These are phyloP conservation scores for Taurulus bubalis DNA, from an alignment of 2,113 vertebrate genomes.

Conservation along the genomic window DNA sequence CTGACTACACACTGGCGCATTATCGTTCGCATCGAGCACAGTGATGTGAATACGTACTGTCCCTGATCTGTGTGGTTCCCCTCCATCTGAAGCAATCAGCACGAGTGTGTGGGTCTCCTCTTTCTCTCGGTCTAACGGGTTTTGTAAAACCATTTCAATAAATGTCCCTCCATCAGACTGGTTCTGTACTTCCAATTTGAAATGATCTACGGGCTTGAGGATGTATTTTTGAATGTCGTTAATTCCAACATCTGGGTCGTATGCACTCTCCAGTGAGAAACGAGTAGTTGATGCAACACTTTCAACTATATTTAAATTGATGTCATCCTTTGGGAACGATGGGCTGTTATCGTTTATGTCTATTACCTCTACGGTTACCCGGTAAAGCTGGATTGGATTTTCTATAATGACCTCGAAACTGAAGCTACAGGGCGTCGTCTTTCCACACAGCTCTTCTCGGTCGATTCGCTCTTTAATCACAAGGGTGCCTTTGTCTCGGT, in stretches of 20 bases:
- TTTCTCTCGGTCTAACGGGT: constrained; percentile 76
- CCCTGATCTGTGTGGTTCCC: constrained; percentile 77
- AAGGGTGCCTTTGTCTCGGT: constrained; percentile 78
- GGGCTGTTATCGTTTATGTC: constrained; percentile 83
- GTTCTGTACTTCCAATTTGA: constrained; percentile 71
- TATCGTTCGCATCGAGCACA: constrained; percentile 81
- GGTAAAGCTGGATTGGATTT: constrained; percentile 80
- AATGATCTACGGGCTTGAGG: constrained; percentile 65
- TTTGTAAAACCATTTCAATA: constrained; percentile 77
- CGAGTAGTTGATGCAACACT: constrained; percentile 43
- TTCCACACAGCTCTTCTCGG: constrained; percentile 85
- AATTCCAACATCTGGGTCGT: constrained; percentile 75
- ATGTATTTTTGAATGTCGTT: constrained; percentile 78
- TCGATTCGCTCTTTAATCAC: constrained; percentile 85
- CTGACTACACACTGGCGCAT: constrained; percentile 75
- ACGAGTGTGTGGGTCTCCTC: constrained; percentile 65
- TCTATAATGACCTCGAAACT: constrained; percentile 85
- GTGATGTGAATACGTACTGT: constrained; percentile 72
- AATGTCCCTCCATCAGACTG: constrained; percentile 52
- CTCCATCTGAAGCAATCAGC: constrained; percentile 78
- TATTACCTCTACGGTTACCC: constrained; percentile 75
- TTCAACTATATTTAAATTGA: constrained; percentile 42
- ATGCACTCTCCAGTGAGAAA: constrained; percentile 66
- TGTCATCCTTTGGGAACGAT: constrained; percentile 53
- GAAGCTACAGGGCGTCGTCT: constrained; percentile 83